Evolutionary conservation across 1,140 invertebrate species (phyloP).

Genomic region (Telenomus remus): DNA sequence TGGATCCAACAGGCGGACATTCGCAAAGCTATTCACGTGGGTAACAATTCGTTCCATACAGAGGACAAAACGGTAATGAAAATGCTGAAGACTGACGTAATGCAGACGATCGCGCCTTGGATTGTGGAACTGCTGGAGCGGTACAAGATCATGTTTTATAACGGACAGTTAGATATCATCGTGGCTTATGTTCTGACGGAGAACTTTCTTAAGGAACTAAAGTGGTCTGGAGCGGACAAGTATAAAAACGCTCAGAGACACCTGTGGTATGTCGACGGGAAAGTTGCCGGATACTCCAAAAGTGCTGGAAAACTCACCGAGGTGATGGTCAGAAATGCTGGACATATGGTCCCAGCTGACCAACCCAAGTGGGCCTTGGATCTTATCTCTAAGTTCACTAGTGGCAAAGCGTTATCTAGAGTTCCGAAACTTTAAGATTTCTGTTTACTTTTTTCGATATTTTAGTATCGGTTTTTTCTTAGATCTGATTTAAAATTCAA

Average conservation of each 20-base stretch:
- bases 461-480: no score
- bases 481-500: no score
- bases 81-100: conserved; percentile 85
- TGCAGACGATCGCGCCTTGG: conserved; percentile 87
- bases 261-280: conserved; percentile 81
- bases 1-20: conserved; percentile 79
- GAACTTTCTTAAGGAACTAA: conserved; percentile 81
- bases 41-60: conserved; percentile 82
- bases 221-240: conserved; percentile 80
- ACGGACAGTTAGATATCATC: conserved; percentile 90
- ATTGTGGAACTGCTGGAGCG: conserved; percentile 81
- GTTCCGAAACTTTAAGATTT: no score
- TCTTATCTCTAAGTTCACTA: conserved; percentile 85
- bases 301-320: conserved; percentile 84
- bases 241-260: conserved; percentile 81
- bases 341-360: conserved; percentile 89
- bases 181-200: conserved; percentile 86
- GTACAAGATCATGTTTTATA: conserved; percentile 86
- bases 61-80: conserved; percentile 78
- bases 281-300: conserved; percentile 87
- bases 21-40: conserved; percentile 87
- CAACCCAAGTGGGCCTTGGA: conserved; percentile 87
- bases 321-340: conserved; percentile 87
- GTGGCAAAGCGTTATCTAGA: conserved; percentile 79
- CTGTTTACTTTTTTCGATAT: no score